Evolutionary conservation across 2,797 vertebrate species (phyloP), one percentile per base, ranked within the genome.

Genomic region (Sibirionetta formosa): DNA sequence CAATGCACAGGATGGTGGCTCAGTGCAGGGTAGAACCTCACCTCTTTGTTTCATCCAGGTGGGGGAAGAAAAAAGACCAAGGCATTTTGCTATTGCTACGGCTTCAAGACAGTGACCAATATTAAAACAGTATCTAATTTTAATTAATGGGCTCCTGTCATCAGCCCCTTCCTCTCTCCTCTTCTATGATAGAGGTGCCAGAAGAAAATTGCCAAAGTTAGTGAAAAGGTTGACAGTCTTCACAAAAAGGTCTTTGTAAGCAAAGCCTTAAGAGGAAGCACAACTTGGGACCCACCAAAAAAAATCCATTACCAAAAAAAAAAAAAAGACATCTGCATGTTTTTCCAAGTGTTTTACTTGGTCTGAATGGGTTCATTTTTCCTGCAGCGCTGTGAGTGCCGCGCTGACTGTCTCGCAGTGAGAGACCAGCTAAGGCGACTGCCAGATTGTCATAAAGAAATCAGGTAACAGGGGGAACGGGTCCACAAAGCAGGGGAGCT

Each of bases 311-410:
- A 83, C 75, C 23, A 35, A 14, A 57, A 35, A 53, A 31, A n/a
- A n/a, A 18, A 46, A 50, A 38, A 36, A 81, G 57, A 71, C 27
- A 76, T 84, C 56, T 54, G 20, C 42, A 3, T 90, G 86, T 89
- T 97, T 96, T 94, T 93, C 71, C 84, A 93, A 95, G 72, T 94
- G 89, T 89, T 97, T 96, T 88, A 38, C 91, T 88, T 95, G 72
- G 31, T 96, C 94, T 90, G 64, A 64, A 90, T 2, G 36, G 69
- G 91, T 97, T 98, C 97, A 85, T 97, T 97, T 97, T 97, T 96
- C 97, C 97, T 97, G 84, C 75, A 54, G 85, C 15, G 87, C 90
- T 91, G 61, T 56, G 82, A 92, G 89, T 27, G 38, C 1, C 1
- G 64, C 18, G 85, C 93, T 96, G 95, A 93, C 89, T 77, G 46